Evolutionary conservation across 1,140 invertebrate species (phyloP), one percentile per base, ranked within the genome.

Genomic region (Drosophila auraria): DNA sequence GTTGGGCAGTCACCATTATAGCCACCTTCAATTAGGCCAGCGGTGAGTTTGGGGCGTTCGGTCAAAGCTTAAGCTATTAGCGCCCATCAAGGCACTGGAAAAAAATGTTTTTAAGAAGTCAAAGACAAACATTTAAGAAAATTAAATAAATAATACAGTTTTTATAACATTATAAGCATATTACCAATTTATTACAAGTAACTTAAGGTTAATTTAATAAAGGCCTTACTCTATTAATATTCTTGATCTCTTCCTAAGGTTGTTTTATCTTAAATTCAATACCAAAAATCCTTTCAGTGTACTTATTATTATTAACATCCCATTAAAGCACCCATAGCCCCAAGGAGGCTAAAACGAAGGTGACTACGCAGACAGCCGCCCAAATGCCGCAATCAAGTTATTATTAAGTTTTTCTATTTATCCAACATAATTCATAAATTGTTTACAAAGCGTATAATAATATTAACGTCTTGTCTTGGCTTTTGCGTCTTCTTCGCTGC

Each of bases 391-490:
- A 90, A 90, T 90, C 86, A 90, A 90, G 86, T 90, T 91, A 90
- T 90, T 90, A 90, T 90, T 86, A 90, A 90, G 86, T 90, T 90
- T 90, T 90, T 90, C 86, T 90, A 90, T 90, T 90, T 91, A 91
- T 91, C 87, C 86, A 90, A 72, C 86, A 91, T 90, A 86, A 90
- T 90, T 90, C 86, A 90, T 90, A 90, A 90, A 91, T 90, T 90
- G 86, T 90, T 90, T 90, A 90, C 86, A 91, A 91, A 90, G 86
- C 86, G 79, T 90, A 82, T 91, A 90, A 90, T 86, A 82, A 90
- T 90, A 86, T 90, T 90, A 90, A 91, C 86, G 87, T 90, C 87
- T 91, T 80, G 79, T 77, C 76, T 45, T 68, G 65, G 68, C 71
- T 65, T 51, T 44, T 44, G 66, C 57, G 64, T 49, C 69, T 66